Evolutionary conservation across 1,140 invertebrate species (phyloP).

Genomic region (Cyclargus thomasi): DNA sequence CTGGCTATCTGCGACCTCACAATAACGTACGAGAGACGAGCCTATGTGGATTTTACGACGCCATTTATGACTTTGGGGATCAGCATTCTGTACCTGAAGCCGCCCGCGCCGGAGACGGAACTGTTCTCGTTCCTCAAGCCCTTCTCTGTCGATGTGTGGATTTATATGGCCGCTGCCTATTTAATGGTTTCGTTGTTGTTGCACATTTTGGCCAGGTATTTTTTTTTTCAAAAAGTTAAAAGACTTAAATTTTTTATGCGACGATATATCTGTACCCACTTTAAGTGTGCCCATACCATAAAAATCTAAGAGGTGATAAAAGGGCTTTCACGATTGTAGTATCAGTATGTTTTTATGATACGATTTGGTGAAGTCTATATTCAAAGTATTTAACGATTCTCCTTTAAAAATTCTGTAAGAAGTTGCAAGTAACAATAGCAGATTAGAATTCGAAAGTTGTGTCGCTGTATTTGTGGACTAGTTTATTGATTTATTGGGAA

Average conservation of each 20-base stretch:
- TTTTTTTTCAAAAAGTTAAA: no score
- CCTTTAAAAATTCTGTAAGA: not conserved
- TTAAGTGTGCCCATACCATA: no score
- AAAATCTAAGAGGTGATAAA: no score
- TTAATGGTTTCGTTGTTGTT: constrained; percentile 89
- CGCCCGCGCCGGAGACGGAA: constrained; percentile 84
- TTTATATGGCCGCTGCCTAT: constrained; percentile 93
- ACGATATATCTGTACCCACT: no score
- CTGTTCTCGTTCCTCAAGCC: constrained; percentile 92
- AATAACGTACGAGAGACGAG: constrained; percentile 90
- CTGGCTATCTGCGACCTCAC: constrained; percentile 94
- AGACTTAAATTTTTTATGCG: no score
- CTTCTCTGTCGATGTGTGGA: constrained; percentile 93
- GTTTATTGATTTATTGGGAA: not conserved
- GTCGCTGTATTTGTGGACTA: not conserved
- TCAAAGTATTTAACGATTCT: no score
- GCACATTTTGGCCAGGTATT: constrained; percentile 88
- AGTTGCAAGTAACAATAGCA: not conserved
- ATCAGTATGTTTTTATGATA: no score
- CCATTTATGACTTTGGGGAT: constrained; percentile 95
- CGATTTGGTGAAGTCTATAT: no score
- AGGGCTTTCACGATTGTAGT: no score
- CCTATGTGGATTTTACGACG: constrained; percentile 92
- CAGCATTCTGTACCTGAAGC: constrained; percentile 88
- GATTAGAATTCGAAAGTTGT: not conserved